Conservation (phyloP, 2,797 vertebrate species). For the Bufotes viridis region DNA sequence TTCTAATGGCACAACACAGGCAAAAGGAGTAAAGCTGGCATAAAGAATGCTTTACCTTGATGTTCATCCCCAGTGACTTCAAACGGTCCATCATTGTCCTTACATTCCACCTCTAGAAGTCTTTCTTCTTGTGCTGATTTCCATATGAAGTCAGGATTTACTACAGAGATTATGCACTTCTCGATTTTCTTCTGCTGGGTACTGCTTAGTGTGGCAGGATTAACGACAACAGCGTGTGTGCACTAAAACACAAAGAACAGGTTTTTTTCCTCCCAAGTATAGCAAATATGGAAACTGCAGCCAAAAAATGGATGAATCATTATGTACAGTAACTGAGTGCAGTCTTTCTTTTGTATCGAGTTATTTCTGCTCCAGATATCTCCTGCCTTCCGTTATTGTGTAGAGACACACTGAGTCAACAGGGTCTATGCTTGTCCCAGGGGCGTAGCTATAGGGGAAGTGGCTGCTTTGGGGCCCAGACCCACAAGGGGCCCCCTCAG, state of each 20-base stretch:
- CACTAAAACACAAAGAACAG: conserved; percentile 74
- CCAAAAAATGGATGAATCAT: neutral
- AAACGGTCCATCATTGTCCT: conserved; percentile 58
- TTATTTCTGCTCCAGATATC: too few relatives aligned
- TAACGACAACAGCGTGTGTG: conserved; percentile 78
- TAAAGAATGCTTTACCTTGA: neutral
- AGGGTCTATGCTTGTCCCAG: too few relatives aligned
- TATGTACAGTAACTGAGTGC: neutral
- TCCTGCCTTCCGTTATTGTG: too few relatives aligned
- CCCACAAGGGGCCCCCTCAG: too few relatives aligned
- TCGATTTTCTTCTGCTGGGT: conserved; percentile 72
- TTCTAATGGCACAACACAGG: too few relatives aligned
- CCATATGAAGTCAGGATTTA: conserved; percentile 77
- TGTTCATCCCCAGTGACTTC: conserved; percentile 19
- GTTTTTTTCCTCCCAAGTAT: neutral
- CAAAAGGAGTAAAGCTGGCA: neutral
- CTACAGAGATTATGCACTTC: conserved; percentile 76
- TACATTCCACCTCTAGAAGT: conserved; percentile 71
- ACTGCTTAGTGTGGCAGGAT: conserved; percentile 73
- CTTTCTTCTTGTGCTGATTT: conserved; percentile 73
- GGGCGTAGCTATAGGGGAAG: too few relatives aligned
- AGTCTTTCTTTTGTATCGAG: neutral
- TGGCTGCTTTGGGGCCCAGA: too few relatives aligned
- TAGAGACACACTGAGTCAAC: too few relatives aligned
- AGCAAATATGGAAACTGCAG: neutral